A percentile compares a stretch with the other conserved stretches of the same genome.
phyloP scores from a whole-genome alignment of 2,113 vertebrate species.

The Cyphomyrus discorhynchus region DNA sequence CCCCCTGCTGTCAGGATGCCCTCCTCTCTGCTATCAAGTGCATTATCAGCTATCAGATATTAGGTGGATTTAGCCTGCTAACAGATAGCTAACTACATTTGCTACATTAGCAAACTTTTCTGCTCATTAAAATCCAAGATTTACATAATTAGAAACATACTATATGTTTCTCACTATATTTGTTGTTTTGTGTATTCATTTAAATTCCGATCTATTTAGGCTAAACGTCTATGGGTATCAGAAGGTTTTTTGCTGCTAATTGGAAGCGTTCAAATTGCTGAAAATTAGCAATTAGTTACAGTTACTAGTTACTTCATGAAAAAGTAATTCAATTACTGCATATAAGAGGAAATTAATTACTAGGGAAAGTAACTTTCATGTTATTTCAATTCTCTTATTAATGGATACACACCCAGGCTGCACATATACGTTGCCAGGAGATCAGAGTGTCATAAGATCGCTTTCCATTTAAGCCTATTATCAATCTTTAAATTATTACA shows the following conservation, averaged over 20 bases:
- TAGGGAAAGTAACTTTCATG: no score
- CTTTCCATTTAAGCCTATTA: no score
- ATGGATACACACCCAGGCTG: no score
- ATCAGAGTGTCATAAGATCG: neutral
- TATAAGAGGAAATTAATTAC: neutral
- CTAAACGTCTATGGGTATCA: neutral
- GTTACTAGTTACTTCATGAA: neutral
- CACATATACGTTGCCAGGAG: neutral
- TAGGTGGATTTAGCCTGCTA: no score
- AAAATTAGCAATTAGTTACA: neutral
- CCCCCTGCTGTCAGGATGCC: neutral
- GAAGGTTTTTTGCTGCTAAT: neutral
- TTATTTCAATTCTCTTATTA: no score
- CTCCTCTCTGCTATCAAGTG: neutral
- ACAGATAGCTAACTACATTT: no score
- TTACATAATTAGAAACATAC: no score
- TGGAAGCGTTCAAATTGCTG: neutral
- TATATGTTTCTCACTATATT: no score
- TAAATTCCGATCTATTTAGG: neutral
- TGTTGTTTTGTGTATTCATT: no score
- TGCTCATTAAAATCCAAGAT: no score
- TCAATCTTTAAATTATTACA: neutral
- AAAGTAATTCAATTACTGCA: neutral
- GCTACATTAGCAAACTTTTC: no score
- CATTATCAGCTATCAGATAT: neutral